phyloP scores from a whole-genome alignment of 2,888 invertebrate genomes.

The Thymelicus acteon region DNA sequence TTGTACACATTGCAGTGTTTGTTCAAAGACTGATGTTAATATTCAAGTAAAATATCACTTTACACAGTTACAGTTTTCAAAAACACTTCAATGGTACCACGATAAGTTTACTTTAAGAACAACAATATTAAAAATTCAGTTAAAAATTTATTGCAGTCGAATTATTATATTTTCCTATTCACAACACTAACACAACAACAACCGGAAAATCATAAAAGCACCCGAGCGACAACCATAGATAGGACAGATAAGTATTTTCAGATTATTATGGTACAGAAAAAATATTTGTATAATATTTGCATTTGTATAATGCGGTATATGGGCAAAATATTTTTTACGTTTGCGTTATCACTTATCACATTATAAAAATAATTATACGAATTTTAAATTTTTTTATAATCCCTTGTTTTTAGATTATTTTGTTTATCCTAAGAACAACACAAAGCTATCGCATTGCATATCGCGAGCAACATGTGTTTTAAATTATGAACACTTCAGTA shows the following conservation, averaged over 20 bases:
- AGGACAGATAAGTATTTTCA: neutral
- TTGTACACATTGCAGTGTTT: neutral
- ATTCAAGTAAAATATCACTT: no score
- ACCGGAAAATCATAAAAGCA: neutral
- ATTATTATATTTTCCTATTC: neutral
- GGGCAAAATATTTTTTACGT: no score
- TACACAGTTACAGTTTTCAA: neutral
- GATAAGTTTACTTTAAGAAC: neutral
- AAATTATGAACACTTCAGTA: neutral
- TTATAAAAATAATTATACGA: no score
- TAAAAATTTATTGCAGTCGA: neutral
- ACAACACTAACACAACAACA: neutral
- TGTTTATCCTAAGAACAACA: no score
- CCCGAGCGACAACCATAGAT: neutral
- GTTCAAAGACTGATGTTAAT: neutral
- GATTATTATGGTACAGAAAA: no score
- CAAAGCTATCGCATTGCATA: constrained; percentile 2
- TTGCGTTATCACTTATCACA: no score
- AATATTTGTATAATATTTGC: no score
- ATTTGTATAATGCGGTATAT: no score
- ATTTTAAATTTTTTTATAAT: no score
- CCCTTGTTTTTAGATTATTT: no score
- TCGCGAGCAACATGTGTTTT: neutral
- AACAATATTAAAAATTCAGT: no score
- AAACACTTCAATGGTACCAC: neutral